Conservation (phyloP, 2,797 vertebrate genomes). For the Aplochiton taeniatus region DNA sequence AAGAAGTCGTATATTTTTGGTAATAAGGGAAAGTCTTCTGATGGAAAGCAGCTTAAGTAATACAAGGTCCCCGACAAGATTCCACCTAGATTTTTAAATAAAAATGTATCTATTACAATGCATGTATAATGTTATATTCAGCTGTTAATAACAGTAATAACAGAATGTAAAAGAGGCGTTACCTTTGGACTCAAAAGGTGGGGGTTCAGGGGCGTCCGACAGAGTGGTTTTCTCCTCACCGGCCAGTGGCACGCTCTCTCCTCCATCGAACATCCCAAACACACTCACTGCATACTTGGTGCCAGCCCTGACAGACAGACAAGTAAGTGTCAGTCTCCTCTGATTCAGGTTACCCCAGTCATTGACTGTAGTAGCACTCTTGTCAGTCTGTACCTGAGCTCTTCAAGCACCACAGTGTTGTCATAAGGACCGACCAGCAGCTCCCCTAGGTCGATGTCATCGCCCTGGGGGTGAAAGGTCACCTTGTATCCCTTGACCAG, state of each 20-base stretch:
- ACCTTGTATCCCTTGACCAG: slow-evolving; percentile 95
- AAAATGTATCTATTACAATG: too few species aligned
- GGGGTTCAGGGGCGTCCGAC: slow-evolving; percentile 77
- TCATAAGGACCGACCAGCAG: slow-evolving; percentile 91
- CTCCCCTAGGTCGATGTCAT: slow-evolving; percentile 83
- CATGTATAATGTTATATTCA: too few species aligned
- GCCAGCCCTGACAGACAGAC: slow-evolving; percentile 79
- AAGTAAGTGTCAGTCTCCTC: not conserved
- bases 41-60: slow-evolving; percentile 2
- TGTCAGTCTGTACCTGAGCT: slow-evolving; percentile 84
- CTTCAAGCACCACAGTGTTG: slow-evolving; percentile 95
- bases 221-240: slow-evolving; percentile 97
- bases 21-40: not conserved
- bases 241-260: slow-evolving; percentile 91
- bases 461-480: slow-evolving; percentile 85
- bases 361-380: not conserved
- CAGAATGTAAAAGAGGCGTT: slow-evolving; percentile 30
- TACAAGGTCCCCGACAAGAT: too few species aligned
- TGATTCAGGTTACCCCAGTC: not conserved
- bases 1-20: slow-evolving; percentile 3
- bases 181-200: slow-evolving; percentile 62
- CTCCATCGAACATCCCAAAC: slow-evolving; percentile 95
- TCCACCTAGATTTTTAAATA: too few species aligned
- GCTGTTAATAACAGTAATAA: too few species aligned
- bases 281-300: slow-evolving; percentile 96